Conservation (phyloP, 2,113 vertebrate species). For the Podarcis raffonei region DNA sequence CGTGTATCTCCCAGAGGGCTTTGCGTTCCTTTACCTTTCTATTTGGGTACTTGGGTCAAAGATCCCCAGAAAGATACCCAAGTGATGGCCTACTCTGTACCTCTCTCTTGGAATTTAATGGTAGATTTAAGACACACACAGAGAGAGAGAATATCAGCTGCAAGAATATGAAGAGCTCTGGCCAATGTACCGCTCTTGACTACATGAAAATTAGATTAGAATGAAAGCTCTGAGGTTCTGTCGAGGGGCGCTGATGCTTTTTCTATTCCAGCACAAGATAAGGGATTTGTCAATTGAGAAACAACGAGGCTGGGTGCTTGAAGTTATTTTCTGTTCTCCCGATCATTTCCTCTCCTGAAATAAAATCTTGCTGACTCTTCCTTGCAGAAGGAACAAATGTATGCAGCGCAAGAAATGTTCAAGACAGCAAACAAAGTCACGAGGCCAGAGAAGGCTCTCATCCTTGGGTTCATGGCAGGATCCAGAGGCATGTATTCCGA, state of each 20-base stretch:
- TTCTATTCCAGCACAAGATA: neutral
- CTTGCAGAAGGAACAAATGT: constrained; percentile 94
- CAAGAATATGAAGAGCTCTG: neutral
- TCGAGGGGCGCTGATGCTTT: neutral
- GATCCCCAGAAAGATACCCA: neutral
- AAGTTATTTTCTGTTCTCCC: too few species aligned
- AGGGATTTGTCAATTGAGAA: neutral
- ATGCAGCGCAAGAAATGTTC: constrained; percentile 98
- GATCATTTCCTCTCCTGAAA: neutral
- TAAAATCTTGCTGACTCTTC: neutral
- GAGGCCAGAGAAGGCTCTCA: constrained; percentile 95
- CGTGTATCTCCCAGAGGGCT: too few species aligned
- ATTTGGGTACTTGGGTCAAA: too few species aligned
- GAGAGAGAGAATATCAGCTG: too few species aligned
- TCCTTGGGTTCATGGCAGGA: constrained; percentile 98
- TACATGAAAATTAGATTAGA: neutral
- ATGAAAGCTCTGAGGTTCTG: neutral
- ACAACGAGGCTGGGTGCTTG: neutral
- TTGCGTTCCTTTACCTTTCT: neutral
- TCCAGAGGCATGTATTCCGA: constrained; percentile 84
- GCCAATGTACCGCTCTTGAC: neutral
- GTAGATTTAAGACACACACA: neutral
- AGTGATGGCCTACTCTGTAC: neutral
- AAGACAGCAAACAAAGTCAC: constrained; percentile 99
- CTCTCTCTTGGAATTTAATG: too few species aligned